Evolutionary conservation across 2,888 invertebrate genomes (phyloP).

Genomic region (Parapristionchus giblindavisi): DNA sequence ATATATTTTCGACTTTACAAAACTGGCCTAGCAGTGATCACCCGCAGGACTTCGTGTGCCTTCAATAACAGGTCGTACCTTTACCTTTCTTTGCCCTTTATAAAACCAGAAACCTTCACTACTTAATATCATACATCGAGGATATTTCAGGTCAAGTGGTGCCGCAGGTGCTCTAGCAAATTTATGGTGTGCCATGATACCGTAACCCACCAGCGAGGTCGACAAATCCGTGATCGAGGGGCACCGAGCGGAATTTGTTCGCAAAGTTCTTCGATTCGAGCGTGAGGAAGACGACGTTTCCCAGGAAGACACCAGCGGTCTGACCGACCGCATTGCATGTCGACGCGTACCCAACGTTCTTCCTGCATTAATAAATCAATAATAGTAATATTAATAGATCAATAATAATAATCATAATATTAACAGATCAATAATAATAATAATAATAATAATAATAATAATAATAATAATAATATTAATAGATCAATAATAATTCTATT

Average conservation of each 20-base stretch:
- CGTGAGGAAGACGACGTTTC: slow-evolving; percentile 86
- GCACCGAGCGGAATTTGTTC: slow-evolving; percentile 84
- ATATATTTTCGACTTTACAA: background rate
- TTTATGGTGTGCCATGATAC: no score
- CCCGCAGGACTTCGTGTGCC: no score
- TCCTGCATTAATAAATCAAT: slow-evolving; percentile 74
- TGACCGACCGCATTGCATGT: slow-evolving; percentile 99
- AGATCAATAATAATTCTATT: no score
- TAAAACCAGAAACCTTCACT: no score
- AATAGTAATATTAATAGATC: background rate
- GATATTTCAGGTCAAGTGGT: background rate
- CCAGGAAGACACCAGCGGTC: slow-evolving; percentile 84
- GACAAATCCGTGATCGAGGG: slow-evolving; percentile 79
- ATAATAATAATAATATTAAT: no score
- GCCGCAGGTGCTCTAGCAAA: no score
- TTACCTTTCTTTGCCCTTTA: no score
- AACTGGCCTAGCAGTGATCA: no score
- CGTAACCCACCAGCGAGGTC: slow-evolving; percentile 71
- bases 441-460: no score
- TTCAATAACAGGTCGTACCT: no score
- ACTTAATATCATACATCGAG: background rate
- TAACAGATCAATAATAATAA: no score
- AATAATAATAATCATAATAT: no score
- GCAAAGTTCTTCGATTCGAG: slow-evolving; percentile 95
- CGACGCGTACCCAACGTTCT: slow-evolving; percentile 96